Evolutionary conservation across 2,888 invertebrate genomes (phyloP), one percentile per base, ranked within the genome.

Genomic region (Caenorhabditis doughertyi): DNA sequence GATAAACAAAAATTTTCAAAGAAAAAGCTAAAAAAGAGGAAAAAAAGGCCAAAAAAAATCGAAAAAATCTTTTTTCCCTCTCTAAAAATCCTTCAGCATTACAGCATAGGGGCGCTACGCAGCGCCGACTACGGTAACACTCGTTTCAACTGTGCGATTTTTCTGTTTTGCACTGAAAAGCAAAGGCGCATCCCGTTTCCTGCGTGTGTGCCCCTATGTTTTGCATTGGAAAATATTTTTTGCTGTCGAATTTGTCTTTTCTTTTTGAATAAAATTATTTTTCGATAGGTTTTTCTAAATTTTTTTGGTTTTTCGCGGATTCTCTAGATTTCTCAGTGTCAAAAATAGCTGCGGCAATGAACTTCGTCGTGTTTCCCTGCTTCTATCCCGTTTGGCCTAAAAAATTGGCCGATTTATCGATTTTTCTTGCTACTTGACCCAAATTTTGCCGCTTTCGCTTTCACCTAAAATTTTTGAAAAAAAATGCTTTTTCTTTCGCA

Each of bases 201-300:
- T 82, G 72, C 82, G 82, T 82, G 39, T 67, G 72, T 76, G 82
- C 82, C 82, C 82, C 81, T 81, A 81, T 81, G 18, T 29, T 42
- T 42, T 77, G 77, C 60, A 55, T 71, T 71, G 32, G 42, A 16
- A n/a, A 16, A 32, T 29, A n/a, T 29, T 35, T 56, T 51, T 51
- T n/a, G 23, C 9, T 39, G 4, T 39, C 39, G 9, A 13, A 27
- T 53, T 35, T 44, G 16, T 27, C 47, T 42, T 13, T 32, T 51
- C 42, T 74, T 39, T 65, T 32, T 29, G 8, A 27, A 27, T n/a
- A n/a, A 39, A 32, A 7, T 32, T 32, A 9, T 44, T 65, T 62
- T 51, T 47, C 67, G n/a, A n/a, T n/a, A n/a, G n/a, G n/a, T n/a
- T n/a, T n/a, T n/a, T n/a, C n/a, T n/a, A n/a, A n/a, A n/a, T n/a